Conservation (phyloP, 1,140 invertebrate species). For the Apis mellifera region DNA sequence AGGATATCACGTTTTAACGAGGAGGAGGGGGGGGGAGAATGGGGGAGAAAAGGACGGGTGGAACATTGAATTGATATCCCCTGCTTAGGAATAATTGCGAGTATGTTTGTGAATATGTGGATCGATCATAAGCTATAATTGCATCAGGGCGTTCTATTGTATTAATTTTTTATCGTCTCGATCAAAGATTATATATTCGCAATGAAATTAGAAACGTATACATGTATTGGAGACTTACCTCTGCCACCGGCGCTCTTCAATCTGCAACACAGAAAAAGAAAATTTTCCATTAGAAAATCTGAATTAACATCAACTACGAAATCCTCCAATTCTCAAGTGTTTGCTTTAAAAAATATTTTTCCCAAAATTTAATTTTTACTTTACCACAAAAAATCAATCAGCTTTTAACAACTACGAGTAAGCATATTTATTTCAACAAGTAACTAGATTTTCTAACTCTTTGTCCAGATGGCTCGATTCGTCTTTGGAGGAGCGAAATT, state of each 20-base stretch:
- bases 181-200: too few relatives aligned
- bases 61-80: constrained; percentile 41
- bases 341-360: too few relatives aligned
- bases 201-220: too few relatives aligned
- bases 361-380: too few relatives aligned
- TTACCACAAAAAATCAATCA: too few relatives aligned
- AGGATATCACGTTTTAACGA: constrained; percentile 55
- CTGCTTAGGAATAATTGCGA: constrained; percentile 61
- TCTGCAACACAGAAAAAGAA: constrained; percentile 72
- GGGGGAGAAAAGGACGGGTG: constrained; percentile 33
- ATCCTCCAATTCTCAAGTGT: too few relatives aligned
- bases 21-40: not conserved
- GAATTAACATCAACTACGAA: not conserved
- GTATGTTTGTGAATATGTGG: constrained; percentile 53
- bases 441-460: too few relatives aligned
- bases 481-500: constrained; percentile 23
- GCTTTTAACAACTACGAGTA: too few relatives aligned
- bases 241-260: constrained; percentile 77
- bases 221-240: constrained; percentile 68
- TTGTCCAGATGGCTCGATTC: constrained; percentile 3
- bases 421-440: too few relatives aligned
- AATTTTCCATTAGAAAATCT: constrained; percentile 6
- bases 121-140: constrained; percentile 10
- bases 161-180: constrained; percentile 40
- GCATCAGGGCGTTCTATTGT: constrained; percentile 24